Percentiles rank a stretch among this genome's conserved stretches.
Conservation (phyloP, 2,888 invertebrate genomes). For the Pammene fasciana region DNA sequence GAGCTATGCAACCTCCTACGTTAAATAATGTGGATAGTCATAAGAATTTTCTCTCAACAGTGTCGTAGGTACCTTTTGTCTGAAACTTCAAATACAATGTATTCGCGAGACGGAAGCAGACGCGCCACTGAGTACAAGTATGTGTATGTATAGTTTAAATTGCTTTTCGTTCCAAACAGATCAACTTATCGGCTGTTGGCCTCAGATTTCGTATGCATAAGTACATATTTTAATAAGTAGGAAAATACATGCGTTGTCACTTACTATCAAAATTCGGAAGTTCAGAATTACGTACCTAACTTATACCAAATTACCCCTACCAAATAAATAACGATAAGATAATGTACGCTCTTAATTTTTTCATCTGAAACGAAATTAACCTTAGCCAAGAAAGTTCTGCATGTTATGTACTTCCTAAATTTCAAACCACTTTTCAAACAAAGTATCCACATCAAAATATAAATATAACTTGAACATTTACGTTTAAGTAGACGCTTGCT, state of each 20-base stretch:
- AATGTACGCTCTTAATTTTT: too few species aligned
- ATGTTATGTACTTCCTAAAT: too few species aligned
- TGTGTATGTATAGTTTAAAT: slow-evolving; percentile 7
- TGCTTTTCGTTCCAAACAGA: slow-evolving; percentile 8
- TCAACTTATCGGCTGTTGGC: neutral
- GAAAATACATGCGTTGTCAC: too few species aligned
- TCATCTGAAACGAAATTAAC: too few species aligned
- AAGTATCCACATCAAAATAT: neutral
- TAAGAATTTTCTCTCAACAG: neutral
- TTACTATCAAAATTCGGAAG: too few species aligned
- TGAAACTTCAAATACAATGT: neutral
- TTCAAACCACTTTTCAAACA: too few species aligned
- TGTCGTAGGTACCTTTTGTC: neutral
- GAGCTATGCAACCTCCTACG: neutral
- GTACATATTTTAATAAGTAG: neutral
- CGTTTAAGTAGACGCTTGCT: slow-evolving; percentile 37
- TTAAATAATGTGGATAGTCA: neutral
- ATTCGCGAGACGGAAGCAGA: slow-evolving; percentile 1
- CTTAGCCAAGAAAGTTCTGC: too few species aligned
- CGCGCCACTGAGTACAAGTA: slow-evolving; percentile 1
- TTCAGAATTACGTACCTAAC: too few species aligned
- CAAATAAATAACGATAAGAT: too few species aligned
- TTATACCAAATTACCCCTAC: too few species aligned
- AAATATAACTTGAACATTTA: neutral
- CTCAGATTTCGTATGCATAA: neutral